phyloP scores from a whole-genome alignment of 64 coral and sea anemone species.

The Pachyseris speciosa region DNA sequence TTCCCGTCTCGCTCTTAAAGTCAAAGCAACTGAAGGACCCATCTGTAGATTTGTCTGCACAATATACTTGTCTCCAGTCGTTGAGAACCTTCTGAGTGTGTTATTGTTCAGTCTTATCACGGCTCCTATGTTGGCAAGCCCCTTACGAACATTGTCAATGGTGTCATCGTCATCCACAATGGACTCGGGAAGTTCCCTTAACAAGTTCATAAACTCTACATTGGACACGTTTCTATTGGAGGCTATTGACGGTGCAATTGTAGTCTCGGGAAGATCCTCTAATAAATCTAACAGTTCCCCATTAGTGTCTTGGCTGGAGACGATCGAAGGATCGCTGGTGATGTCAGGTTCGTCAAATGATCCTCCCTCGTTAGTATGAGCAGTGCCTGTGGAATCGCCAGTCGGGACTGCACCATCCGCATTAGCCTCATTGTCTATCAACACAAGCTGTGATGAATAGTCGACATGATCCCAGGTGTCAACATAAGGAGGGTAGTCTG shows the following conservation, averaged over 20 bases:
- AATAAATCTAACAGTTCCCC: slow-evolving; percentile 63
- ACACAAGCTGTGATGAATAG: slow-evolving; percentile 32
- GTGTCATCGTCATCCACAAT: slow-evolving; percentile 93
- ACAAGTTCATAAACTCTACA: slow-evolving; percentile 45
- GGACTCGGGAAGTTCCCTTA: slow-evolving; percentile 74
- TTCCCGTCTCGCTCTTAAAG: slow-evolving; percentile 33
- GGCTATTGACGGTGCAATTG: background rate
- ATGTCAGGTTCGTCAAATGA: slow-evolving; percentile 3
- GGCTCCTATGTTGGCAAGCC: slow-evolving; percentile 78
- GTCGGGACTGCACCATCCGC: background rate
- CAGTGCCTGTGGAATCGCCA: background rate
- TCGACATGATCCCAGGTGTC: background rate
- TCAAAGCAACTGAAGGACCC: slow-evolving; percentile 73
- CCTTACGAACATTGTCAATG: slow-evolving; percentile 71
- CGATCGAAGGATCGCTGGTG: slow-evolving; percentile 13
- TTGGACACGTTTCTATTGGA: background rate
- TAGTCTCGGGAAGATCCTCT: slow-evolving; percentile 41
- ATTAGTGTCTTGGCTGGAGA: background rate
- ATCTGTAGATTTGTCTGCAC: slow-evolving; percentile 78
- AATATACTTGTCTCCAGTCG: slow-evolving; percentile 86
- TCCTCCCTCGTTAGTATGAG: background rate
- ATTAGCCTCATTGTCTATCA: background rate
- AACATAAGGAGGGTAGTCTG: slow-evolving; percentile 32
- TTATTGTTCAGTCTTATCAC: slow-evolving; percentile 80
- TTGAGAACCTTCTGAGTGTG: slow-evolving; percentile 77